Evolutionary conservation across 2,888 invertebrate species (phyloP).

Genomic region (Asteroscopus sphinx): DNA sequence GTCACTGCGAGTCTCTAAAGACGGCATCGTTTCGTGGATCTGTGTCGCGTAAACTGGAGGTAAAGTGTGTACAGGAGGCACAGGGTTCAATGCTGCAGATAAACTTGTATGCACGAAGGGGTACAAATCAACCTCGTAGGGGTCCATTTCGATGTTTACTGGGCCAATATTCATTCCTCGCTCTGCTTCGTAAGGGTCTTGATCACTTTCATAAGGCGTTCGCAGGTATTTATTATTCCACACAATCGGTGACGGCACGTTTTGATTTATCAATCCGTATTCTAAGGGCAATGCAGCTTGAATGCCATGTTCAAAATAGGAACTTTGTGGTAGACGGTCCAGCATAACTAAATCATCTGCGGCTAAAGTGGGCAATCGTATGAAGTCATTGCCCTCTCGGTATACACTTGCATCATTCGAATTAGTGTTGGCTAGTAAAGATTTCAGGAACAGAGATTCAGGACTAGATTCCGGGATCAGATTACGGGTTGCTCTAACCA

Average conservation of each 20-base stretch:
- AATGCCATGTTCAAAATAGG: constrained; percentile 35
- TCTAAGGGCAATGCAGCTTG: constrained; percentile 25
- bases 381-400: constrained; percentile 25
- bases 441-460: constrained; percentile 25
- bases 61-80: constrained; percentile 53
- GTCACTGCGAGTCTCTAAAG: constrained; percentile 20
- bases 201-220: constrained; percentile 25
- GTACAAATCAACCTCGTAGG: constrained; percentile 44
- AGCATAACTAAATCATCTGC: constrained; percentile 18
- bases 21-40: constrained; percentile 58
- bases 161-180: constrained; percentile 20
- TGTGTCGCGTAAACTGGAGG: constrained; percentile 62
- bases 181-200: constrained; percentile 21
- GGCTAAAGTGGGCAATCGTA: constrained; percentile 20
- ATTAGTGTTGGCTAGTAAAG: constrained; percentile 12
- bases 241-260: constrained; percentile 20
- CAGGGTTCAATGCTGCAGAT: constrained; percentile 43
- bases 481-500: constrained; percentile 21
- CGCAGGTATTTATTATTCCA: constrained; percentile 31
- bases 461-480: constrained; percentile 5
- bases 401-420: constrained; percentile 17
- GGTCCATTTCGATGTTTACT: constrained; percentile 18
- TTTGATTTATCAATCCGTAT: constrained; percentile 19
- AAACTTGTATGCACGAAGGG: constrained; percentile 48
- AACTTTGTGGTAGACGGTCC: constrained; percentile 22